A percentile compares a stretch with the other conserved stretches of the same genome.
These are phyloP conservation scores for Microcebus griseorufus DNA, from an alignment of 2,113 vertebrate species.

Conservation along the genomic window DNA sequence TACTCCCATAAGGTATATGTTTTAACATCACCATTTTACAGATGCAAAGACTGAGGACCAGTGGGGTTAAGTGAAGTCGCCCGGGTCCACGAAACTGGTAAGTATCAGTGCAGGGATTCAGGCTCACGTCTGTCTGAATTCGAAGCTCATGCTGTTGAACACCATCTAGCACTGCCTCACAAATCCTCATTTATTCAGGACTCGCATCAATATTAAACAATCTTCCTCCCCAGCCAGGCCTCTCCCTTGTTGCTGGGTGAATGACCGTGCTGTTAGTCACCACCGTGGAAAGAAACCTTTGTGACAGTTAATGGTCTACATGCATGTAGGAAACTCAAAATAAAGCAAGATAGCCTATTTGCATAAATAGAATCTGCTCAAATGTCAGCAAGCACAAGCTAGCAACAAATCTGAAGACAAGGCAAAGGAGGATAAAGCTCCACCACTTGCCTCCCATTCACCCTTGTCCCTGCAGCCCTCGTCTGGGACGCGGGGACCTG, in stretches of 20 bases:
- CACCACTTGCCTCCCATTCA: not conserved
- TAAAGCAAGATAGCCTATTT: constrained; percentile 32
- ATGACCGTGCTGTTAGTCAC: constrained; percentile 14
- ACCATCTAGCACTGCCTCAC: not conserved
- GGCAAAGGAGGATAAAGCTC: not conserved
- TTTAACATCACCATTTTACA: not conserved
- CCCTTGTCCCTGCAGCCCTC: not conserved
- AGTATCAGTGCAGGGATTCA: not conserved
- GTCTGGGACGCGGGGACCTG: not conserved
- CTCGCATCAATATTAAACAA: constrained; percentile 54
- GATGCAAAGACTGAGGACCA: not conserved
- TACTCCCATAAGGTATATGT: rapidly evolving
- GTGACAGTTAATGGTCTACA: constrained; percentile 35
- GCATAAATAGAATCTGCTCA: constrained; percentile 39
- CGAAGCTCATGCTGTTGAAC: not conserved
- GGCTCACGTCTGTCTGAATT: not conserved
- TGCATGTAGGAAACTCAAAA: constrained; percentile 21
- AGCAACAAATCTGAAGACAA: constrained; percentile 33
- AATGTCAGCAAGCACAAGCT: constrained; percentile 21
- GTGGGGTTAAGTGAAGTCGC: not conserved
- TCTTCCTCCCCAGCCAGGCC: not conserved
- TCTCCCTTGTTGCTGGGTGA: constrained; percentile 23
- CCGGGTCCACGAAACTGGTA: not conserved
- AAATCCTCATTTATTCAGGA: constrained; percentile 31
- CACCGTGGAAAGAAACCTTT: constrained; percentile 34